Conservation (phyloP, 2,113 vertebrate genomes). For the Pipra filicauda region DNA sequence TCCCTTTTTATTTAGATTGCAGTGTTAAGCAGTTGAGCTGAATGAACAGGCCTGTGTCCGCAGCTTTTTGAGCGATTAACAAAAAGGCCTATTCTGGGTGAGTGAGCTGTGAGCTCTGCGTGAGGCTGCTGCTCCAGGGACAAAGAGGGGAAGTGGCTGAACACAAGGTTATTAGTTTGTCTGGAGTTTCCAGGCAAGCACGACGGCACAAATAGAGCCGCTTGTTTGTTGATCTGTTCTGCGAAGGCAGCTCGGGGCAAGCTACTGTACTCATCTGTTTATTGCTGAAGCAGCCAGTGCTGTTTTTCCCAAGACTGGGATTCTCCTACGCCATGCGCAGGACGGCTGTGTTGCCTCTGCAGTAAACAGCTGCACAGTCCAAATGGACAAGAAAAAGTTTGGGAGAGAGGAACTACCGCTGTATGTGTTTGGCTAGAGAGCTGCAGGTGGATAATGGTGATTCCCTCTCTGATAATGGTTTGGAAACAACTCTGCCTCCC, state of each 20-base stretch:
- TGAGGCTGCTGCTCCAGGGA: not conserved
- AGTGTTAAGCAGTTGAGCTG: not conserved
- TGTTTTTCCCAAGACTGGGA: not conserved
- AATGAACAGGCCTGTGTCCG: not conserved
- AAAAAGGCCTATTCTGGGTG: not conserved
- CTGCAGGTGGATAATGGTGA: not conserved
- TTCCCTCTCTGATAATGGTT: not conserved
- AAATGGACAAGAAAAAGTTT: not conserved
- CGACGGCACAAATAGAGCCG: not conserved
- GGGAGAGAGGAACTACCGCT: not conserved
- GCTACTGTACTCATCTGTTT: not conserved
- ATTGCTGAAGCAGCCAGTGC: not conserved
- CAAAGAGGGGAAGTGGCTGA: constrained; percentile 1
- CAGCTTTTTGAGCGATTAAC: not conserved
- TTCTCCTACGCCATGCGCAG: fast-evolving
- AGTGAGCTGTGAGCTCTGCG: not conserved
- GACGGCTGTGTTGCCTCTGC: not conserved
- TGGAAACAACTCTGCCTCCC: not conserved
- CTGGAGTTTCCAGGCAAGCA: not conserved
- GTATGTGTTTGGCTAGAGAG: not conserved
- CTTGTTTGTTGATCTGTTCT: constrained; percentile 23
- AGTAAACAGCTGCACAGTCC: not conserved
- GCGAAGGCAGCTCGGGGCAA: not conserved
- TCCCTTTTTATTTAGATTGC: not conserved
- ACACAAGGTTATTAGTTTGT: not conserved